Evolutionary conservation across 2,888 invertebrate genomes (phyloP), one percentile per base, ranked within the genome.

Genomic region (Rutpela maculata): DNA sequence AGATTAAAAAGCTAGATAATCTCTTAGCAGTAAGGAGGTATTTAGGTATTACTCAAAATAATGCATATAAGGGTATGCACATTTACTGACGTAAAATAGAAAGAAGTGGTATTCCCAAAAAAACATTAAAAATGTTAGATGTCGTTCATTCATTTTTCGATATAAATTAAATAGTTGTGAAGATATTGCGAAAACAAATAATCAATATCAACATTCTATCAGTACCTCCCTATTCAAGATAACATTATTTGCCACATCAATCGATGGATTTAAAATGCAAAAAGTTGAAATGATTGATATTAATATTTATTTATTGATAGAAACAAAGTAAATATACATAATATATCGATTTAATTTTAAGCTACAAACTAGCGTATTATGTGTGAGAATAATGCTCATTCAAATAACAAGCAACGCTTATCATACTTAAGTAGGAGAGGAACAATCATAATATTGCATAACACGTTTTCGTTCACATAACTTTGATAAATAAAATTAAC

Each of bases 261-360:
- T 3, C 43, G 3, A 43, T 15, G 43, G 43, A 1, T 11, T 12
- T 43, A 43, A 43, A 43, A 12, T 43, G 43, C 43, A 43, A 43
- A 9, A 35, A 35, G 9, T 35, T 35, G 6, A 43, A 15, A 15
- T 12, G 12, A 0, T 57, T 17, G 57, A 57, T 57, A 57, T 18
- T 15, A 57, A 57, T 57, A 57, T 57, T 57, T 57, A 57, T 57
- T 18, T 57, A 57, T 57, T 19, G 57, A 19, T 19, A 57, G 18
- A 18, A 11, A 43, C 43, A 17, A 57, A 57, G 19, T 57, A 57
- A 18, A 57, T 57, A 19, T 57, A 57, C 57, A 57, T 57, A 57
- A 57, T 18, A 57, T 57, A 57, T 57, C 57, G 57, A 57, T 57
- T 57, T 57, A 56, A 15, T 18, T 18, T 43, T 15, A 43, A 43